Evolutionary conservation across 2,797 vertebrate genomes (phyloP), one percentile per base, ranked within the genome.

Genomic region (Gephyroberyx darwinii): DNA sequence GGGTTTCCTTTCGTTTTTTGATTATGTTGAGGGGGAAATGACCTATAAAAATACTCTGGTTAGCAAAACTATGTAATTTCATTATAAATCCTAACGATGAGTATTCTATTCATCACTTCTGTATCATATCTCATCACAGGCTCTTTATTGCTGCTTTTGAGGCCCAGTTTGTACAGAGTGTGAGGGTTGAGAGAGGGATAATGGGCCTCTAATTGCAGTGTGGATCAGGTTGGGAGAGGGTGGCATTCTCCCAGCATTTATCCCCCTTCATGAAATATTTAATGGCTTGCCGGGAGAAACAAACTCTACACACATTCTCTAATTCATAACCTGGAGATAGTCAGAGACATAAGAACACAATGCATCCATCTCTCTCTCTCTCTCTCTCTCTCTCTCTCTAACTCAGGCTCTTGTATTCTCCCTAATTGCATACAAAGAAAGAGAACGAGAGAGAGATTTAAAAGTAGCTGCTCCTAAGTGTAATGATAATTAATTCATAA

Each of bases 241-340:
- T 62, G 80, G 80, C 77, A 56, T 86, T 90, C 86, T 87, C 76
- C 63, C 78, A 85, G 84, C 89, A 78, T 91, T 90, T 92, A 90
- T 82, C 80, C 88, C 77, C 81, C 90, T 89, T 90, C 90, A 93
- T 93, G 83, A 94, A 94, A 95, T 93, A 93, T 94, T 94, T 91
- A 93, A 90, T 85, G 77, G 83, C 84, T 90, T 43, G 88, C 89
- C 85, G 72, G 86, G 90, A 93, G 92, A 91, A 92, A 93, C 82
- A 90, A 90, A 88, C 87, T 89, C 86, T 85, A 88, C 87, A 86
- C 89, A 91, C 84, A 85, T 85, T 91, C 75, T 89, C 83, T 89
- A 86, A 93, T 91, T 92, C 90, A 90, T 92, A 91, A 89, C 92
- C 91, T 80, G 84, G 75, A 92, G 91, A 91, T 86, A 88, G 79